Evolutionary conservation across 1,140 invertebrate genomes (phyloP).

Genomic region (Stenopsyche tienmushanensis): DNA sequence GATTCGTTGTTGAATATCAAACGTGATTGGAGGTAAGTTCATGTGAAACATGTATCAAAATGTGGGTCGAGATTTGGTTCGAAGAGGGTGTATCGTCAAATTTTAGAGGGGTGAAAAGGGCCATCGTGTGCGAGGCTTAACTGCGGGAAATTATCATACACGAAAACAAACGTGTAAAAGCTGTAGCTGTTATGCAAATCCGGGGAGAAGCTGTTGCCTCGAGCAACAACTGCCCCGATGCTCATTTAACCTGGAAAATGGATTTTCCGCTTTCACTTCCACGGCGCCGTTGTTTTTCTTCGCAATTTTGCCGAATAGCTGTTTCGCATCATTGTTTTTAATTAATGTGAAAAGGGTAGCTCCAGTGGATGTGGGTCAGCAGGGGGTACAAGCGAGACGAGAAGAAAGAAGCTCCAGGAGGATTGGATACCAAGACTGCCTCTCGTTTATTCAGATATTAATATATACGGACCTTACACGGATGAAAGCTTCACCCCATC

Average conservation of each 20-base stretch:
- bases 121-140: background rate
- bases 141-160: slow-evolving; percentile 13
- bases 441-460: background rate
- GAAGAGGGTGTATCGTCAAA: background rate
- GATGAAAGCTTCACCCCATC: background rate
- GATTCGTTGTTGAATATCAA: background rate
- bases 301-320: slow-evolving; percentile 28
- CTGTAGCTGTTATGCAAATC: slow-evolving; percentile 24
- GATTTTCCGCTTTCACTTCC: slow-evolving; percentile 21
- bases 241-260: slow-evolving; percentile 28
- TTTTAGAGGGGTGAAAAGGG: background rate
- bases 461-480: background rate
- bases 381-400: background rate
- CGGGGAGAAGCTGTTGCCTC: background rate
- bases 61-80: background rate
- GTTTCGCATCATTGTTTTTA: slow-evolving; percentile 39
- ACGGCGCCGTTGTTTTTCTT: slow-evolving; percentile 27
- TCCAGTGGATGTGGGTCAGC: slow-evolving; percentile 11
- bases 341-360: slow-evolving; percentile 38
- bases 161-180: slow-evolving; percentile 30
- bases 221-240: slow-evolving; percentile 14
- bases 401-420: background rate
- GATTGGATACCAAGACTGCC: slow-evolving; percentile 1
- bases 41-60: background rate
- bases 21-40: background rate